Evolutionary conservation across 2,113 vertebrate species (phyloP), one percentile per base, ranked within the genome.

Genomic region (Vulpes ferrilata): DNA sequence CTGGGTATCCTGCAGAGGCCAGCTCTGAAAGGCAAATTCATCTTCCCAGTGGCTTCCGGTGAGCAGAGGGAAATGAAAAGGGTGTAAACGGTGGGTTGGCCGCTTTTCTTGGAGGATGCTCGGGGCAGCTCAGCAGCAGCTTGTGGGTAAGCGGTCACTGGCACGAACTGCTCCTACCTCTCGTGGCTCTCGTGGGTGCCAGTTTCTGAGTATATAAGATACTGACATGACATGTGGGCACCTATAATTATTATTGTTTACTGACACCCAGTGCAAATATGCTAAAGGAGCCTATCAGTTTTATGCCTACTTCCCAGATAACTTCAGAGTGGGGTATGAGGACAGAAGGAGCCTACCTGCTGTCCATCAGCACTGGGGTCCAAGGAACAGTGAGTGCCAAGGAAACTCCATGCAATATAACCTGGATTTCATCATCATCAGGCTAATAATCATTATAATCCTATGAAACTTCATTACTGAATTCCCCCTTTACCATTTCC

Each of bases 401-500:
- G 43, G 48, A 83, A 96, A 88, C 27, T 12, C 2, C 43, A 48
- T 22, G 43, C 74, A 79, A 13, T 86, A 27, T 57, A 92, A 65
- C 53, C 83, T 64, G 93, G 85, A 71, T 90, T 90, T 86, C 92
- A 90, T 79, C 90, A 67, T 81, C 93, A 78, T 83, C 88, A 48
- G 67, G 35, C 94, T 97, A 94, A 97, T 95, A 95, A 91, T 96
- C 97, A 94, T 93, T 90, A 96, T 71, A 93, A 96, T 95, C 67
- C 82, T 96, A 83, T 96, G 97, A 96, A 97, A 93, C 53, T 85
- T 96, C 94, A 97, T 97, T 97, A 96, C 38, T 23, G 57, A 98
- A 97, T 96, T 93, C 97, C 97, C 95, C 73, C 67, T 91, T 81
- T 87, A 82, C 95, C 95, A 64, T 97, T 98, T 94, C 90, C 38